Evolutionary conservation across 1,140 invertebrate genomes (phyloP).

Genomic region (Brachionus asplanchnoidis): DNA sequence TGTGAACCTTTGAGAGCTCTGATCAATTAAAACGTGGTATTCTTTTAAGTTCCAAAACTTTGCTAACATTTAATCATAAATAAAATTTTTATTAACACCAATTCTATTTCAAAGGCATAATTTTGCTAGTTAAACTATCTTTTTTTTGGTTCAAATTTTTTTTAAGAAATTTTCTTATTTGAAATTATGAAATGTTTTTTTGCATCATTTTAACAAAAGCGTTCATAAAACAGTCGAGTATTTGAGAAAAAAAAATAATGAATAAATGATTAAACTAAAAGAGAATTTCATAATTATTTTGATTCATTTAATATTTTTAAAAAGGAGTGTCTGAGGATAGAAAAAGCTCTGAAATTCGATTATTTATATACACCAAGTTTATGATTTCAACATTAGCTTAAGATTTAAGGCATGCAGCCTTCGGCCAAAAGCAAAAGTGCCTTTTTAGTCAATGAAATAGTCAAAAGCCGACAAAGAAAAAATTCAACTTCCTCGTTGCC

Average conservation of each 20-base stretch:
- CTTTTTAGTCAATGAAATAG: conserved; percentile 8
- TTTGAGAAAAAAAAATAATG: not conserved
- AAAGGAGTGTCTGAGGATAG: not conserved
- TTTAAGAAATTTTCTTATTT: not conserved
- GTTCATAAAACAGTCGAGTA: not conserved
- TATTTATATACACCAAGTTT: not conserved
- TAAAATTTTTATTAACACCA: not conserved
- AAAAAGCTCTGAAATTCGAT: not conserved
- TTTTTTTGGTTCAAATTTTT: not conserved
- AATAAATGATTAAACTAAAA: not conserved
- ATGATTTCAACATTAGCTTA: conserved; percentile 2
- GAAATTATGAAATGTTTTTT: not conserved
- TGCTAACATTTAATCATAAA: not conserved
- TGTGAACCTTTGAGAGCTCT: too few relatives aligned
- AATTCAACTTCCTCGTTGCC: conserved; percentile 20
- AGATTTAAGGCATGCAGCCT: not conserved
- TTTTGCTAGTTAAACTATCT: not conserved
- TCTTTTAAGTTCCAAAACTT: not conserved
- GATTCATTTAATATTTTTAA: not conserved
- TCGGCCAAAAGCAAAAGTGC: not conserved
- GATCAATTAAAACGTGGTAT: not conserved
- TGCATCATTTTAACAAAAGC: not conserved
- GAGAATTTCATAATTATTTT: not conserved
- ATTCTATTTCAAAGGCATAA: not conserved
- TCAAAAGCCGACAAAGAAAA: conserved; percentile 6